These are phyloP conservation scores for Pristionchus entomophagus DNA, from an alignment of 2,888 invertebrate genomes.

Conservation along the genomic window DNA sequence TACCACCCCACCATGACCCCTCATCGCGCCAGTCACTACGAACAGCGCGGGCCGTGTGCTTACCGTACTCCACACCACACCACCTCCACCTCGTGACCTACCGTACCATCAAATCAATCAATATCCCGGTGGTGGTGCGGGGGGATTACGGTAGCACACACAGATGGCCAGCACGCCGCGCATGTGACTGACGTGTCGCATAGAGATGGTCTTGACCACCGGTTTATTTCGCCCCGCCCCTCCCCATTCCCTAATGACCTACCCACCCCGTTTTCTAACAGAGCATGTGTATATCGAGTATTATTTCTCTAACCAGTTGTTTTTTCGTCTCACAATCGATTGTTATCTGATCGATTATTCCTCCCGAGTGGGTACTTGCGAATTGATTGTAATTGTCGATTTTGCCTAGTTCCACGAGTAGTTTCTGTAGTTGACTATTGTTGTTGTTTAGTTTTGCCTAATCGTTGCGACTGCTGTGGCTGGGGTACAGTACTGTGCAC, in stretches of 20 bases:
- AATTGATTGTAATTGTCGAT: neutral
- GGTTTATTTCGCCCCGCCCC: conserved; percentile 27
- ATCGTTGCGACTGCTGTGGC: neutral
- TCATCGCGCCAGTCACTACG: conserved; percentile 35
- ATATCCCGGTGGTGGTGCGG: neutral
- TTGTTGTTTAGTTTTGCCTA: conserved; percentile 41
- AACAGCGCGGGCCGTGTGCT: neutral
- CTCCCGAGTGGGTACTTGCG: neutral
- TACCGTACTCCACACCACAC: neutral
- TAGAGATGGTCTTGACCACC: conserved; percentile 48
- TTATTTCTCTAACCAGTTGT: conserved; percentile 41
- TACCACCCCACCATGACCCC: neutral
- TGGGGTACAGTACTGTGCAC: neutral
- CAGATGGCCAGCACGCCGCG: neutral
- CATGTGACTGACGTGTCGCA: conserved; percentile 39
- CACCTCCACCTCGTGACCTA: conserved; percentile 24
- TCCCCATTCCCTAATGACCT: neutral
- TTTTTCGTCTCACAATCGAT: neutral
- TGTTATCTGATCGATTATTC: neutral
- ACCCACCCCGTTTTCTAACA: conserved; percentile 17
- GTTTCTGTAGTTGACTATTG: conserved; percentile 28
- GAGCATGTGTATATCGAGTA: conserved; percentile 46
- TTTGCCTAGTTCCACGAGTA: neutral
- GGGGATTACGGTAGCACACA: neutral
- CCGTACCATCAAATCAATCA: neutral